Conservation (phyloP, 2,888 invertebrate species). For the Calliopum simillimum region DNA sequence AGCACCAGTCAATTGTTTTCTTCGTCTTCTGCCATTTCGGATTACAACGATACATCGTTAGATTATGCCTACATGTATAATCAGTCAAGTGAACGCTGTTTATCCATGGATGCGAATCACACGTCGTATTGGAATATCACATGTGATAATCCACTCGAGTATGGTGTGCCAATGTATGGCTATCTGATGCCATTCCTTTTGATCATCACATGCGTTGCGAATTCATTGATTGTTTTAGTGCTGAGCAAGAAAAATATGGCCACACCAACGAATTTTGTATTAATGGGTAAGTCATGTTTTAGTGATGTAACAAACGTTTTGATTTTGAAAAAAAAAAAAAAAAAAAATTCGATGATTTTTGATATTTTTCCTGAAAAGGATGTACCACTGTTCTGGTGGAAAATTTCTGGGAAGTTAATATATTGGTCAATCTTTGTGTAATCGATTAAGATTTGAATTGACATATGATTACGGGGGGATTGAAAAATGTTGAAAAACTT, state of each 20-base stretch:
- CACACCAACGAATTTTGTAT: constrained; percentile 90
- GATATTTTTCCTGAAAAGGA: too few species aligned
- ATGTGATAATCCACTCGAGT: constrained; percentile 63
- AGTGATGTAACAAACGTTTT: too few species aligned
- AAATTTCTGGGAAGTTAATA: too few species aligned
- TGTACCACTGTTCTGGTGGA: too few species aligned
- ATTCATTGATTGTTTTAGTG: constrained; percentile 90
- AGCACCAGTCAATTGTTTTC: constrained; percentile 11
- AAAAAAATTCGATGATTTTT: too few species aligned
- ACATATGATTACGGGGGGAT: too few species aligned
- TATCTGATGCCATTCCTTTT: constrained; percentile 81
- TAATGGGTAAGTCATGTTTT: constrained; percentile 73
- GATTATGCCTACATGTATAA: background rate
- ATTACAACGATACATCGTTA: constrained; percentile 31
- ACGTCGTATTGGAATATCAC: constrained; percentile 64
- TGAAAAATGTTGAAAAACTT: too few species aligned
- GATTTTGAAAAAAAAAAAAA: background rate
- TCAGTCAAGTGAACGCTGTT: constrained; percentile 50
- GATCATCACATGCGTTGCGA: constrained; percentile 88
- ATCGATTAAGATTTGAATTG: too few species aligned
- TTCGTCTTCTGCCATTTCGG: constrained; percentile 21
- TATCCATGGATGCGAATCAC: constrained; percentile 53
- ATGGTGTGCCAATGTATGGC: constrained; percentile 64
- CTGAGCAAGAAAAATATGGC: constrained; percentile 89
- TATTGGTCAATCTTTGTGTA: too few species aligned